Evolutionary conservation across 2,113 vertebrate species (phyloP), one percentile per base, ranked within the genome.

Genomic region (Pluvialis apricaria): DNA sequence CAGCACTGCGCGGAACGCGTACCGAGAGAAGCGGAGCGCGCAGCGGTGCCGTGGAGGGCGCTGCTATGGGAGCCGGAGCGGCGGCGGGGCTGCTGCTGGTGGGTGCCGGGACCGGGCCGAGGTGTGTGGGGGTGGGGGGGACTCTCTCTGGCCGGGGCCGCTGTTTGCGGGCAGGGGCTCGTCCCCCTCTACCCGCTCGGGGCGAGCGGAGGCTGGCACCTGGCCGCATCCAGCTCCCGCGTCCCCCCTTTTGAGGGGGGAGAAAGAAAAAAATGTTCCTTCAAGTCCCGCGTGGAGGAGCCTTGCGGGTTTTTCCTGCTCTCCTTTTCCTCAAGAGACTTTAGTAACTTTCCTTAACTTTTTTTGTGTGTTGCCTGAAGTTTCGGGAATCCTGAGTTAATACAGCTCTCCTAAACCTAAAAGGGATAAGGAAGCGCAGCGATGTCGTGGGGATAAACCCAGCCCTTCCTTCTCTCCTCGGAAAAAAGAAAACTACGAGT

Each of bases 1-100:
- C 25, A 38, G 38, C 38, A 21, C 62, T 38, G 62, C 26, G 11
- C 38, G 13, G 28, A 11, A 6, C 15, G 5, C 2, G 17, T 12
- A 3, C 29, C 1, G 54, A 32, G 16, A 32, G 54, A 31, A 57
- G 54, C 7, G 22, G 14, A 3, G 24, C 3, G n/a, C 1, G 11
- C 5, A 10, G 18, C 1, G 3, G 10, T 2, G 19, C 11, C 1
- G n/a, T 0, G 11, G 3, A 1, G 10, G 15, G 49, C 0, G 29
- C 4, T 0, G 44, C 19, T 0, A 84, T 94, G 95, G 82, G 22
- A 60, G 40, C 9, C 1, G 44, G 18, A 7, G 11, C 8, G 1
- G 13, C 0, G 5, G 0, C 2, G 36, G 26, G 26, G 32, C 51
- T 52, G 58, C 45, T 90, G 86, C 40, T 49, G 81, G 82, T 92